Conservation (phyloP, 2,113 vertebrate species). For the Oryzias celebensis region DNA sequence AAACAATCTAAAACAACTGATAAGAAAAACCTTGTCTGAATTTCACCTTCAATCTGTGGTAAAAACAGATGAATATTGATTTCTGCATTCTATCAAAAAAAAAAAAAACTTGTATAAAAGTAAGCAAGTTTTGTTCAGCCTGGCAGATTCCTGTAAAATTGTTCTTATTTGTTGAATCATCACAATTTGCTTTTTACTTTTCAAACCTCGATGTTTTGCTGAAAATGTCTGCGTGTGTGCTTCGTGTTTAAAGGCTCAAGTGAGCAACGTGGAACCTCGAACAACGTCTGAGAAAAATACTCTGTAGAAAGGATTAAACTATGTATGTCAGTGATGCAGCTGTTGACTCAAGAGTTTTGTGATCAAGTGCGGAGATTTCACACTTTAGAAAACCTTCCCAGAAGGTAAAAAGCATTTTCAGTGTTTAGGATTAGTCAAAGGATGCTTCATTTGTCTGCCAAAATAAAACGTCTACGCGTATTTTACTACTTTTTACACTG, state of each 20-base stretch:
- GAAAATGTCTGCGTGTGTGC: slow-evolving; percentile 25
- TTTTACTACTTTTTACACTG: slow-evolving; percentile 40
- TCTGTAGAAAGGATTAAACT: slow-evolving; percentile 51
- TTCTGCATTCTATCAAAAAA: slow-evolving; percentile 67
- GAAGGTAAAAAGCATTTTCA: slow-evolving; percentile 66
- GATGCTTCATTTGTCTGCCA: slow-evolving; percentile 42
- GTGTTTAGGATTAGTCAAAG: slow-evolving; percentile 45
- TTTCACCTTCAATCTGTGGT: slow-evolving; percentile 41
- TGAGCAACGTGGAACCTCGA: slow-evolving; percentile 47
- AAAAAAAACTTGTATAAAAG: slow-evolving; percentile 74
- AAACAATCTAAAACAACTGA: slow-evolving; percentile 45
- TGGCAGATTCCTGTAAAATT: slow-evolving; percentile 33
- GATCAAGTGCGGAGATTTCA: slow-evolving; percentile 63
- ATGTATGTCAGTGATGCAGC: slow-evolving; percentile 49
- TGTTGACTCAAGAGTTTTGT: slow-evolving; percentile 53
- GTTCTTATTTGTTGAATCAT: slow-evolving; percentile 19
- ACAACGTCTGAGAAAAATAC: slow-evolving; percentile 40
- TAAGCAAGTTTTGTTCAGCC: slow-evolving; percentile 65
- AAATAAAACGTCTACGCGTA: slow-evolving; percentile 31
- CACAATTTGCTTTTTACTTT: slow-evolving; percentile 32
- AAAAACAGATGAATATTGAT: slow-evolving; percentile 61
- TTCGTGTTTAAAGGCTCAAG: slow-evolving; percentile 49
- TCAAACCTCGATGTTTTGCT: slow-evolving; percentile 37
- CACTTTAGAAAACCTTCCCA: slow-evolving; percentile 61
- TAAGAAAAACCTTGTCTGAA: slow-evolving; percentile 42